phyloP scores from a whole-genome alignment of 1,140 invertebrate genomes.

The Lithobius niger region DNA sequence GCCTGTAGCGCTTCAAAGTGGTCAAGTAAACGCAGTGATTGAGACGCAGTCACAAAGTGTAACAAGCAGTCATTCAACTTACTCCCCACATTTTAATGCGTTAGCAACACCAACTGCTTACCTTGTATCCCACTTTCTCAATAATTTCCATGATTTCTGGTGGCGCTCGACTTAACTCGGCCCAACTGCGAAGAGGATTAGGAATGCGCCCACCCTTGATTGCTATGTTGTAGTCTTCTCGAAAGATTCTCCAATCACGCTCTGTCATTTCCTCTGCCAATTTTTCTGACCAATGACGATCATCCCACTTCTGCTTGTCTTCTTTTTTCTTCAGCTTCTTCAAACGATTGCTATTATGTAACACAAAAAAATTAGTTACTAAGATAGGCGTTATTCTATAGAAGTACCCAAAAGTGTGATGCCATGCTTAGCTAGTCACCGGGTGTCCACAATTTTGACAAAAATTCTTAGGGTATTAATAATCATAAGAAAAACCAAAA shows the following conservation, averaged over 20 bases:
- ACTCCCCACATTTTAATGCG: no score
- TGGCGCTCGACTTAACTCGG: conserved; percentile 82
- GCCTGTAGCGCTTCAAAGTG: no score
- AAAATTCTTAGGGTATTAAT: no score
- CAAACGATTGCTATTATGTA: conserved; percentile 65
- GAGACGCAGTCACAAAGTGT: no score
- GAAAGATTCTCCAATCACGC: conserved; percentile 98
- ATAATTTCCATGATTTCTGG: conserved; percentile 89
- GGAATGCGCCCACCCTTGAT: conserved; percentile 97
- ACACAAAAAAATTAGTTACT: no score
- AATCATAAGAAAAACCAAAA: no score
- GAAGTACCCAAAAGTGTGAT: no score
- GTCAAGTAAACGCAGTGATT: no score
- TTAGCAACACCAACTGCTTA: conserved; percentile 21
- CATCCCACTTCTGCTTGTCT: conserved; percentile 98
- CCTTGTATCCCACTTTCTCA: conserved; percentile 84
- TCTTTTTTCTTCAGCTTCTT: conserved; percentile 91
- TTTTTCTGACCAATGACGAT: conserved; percentile 98
- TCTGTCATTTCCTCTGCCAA: conserved; percentile 90
- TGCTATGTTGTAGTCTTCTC: conserved; percentile 98
- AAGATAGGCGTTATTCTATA: no score
- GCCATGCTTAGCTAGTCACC: no score
- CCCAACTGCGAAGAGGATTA: conserved; percentile 89
- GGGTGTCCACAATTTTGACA: no score
- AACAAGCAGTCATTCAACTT: no score